A percentile compares a stretch with the other conserved stretches of the same genome.
These are phyloP conservation scores for Macrotis lagotis DNA, from an alignment of 2,113 vertebrate genomes.

Conservation along the genomic window DNA sequence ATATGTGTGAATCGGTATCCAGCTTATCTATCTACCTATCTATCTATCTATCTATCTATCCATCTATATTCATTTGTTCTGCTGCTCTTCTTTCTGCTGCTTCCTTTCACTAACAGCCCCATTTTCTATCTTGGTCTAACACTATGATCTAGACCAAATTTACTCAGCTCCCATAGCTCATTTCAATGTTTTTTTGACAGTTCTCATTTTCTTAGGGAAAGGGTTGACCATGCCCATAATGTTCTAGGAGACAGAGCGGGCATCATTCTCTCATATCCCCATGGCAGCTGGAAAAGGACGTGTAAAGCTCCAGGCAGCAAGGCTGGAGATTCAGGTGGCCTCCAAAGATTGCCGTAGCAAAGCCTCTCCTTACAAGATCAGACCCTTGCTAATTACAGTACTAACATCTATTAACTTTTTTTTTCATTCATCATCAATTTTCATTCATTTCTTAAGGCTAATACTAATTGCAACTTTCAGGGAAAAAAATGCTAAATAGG, in stretches of 20 bases:
- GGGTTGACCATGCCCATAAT: not conserved
- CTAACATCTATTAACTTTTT: conserved; percentile 77
- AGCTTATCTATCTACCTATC: too few species aligned
- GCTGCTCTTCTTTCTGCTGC: not conserved
- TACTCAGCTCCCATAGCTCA: not conserved
- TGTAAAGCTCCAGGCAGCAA: conserved; percentile 41
- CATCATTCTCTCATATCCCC: not conserved
- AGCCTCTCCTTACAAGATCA: conserved; percentile 58
- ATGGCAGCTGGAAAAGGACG: not conserved
- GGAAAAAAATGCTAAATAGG: conserved; percentile 78
- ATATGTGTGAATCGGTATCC: too few species aligned
- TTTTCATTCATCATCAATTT: conserved; percentile 73
- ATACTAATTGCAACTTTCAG: conserved; percentile 76
- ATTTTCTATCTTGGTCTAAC: conserved; percentile 4
- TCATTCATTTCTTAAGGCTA: conserved; percentile 81
- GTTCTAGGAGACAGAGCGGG: not conserved
- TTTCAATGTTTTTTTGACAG: conserved; percentile 28
- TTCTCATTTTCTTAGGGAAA: conserved; percentile 5
- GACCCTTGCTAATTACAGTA: conserved; percentile 72
- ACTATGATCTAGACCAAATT: conserved; percentile 17
- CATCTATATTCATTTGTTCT: not conserved
- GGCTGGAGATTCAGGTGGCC: conserved; percentile 39
- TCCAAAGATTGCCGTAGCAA: conserved; percentile 51
- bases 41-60: too few species aligned
- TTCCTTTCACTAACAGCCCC: not conserved